phyloP scores from a whole-genome alignment of 2,888 invertebrate genomes.

The Dichetophora obliterata region DNA sequence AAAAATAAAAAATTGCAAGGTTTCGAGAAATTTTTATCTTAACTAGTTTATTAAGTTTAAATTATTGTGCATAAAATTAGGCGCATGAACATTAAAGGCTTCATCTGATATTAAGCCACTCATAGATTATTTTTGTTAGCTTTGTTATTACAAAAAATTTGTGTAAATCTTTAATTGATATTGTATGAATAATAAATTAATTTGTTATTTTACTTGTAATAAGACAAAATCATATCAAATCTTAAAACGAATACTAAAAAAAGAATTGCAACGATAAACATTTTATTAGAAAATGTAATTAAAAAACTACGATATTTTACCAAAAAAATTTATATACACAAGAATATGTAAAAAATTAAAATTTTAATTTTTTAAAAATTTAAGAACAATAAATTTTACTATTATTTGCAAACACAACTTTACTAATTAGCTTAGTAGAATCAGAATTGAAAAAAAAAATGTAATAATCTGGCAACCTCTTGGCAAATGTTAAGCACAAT shows the following conservation, averaged over 20 bases:
- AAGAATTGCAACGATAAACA: conserved; percentile 2
- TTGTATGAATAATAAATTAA: too few relatives aligned
- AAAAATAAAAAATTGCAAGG: background rate
- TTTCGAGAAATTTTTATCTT: conserved; percentile 12
- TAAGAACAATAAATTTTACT: background rate
- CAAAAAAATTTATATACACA: background rate
- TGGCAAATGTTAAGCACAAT: conserved; percentile 68
- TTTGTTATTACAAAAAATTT: too few relatives aligned
- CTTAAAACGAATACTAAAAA: conserved; percentile 10
- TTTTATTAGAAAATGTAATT: background rate
- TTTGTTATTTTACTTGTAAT: too few relatives aligned
- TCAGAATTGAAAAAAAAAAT: background rate
- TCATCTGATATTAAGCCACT: too few relatives aligned
- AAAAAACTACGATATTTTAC: conserved; percentile 2
- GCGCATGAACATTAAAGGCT: too few relatives aligned
- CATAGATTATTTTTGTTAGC: too few relatives aligned
- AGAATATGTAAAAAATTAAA: background rate
- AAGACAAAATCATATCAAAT: conserved; percentile 21
- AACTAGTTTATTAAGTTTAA: conserved; percentile 9
- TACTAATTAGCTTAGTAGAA: too few relatives aligned
- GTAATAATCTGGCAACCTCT: conserved; percentile 32
- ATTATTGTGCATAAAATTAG: background rate
- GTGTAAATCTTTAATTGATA: too few relatives aligned
- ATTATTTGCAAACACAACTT: background rate
- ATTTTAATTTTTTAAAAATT: background rate